Evolutionary conservation across 2,113 vertebrate species (phyloP).

Genomic region (Hydropotes inermis): DNA sequence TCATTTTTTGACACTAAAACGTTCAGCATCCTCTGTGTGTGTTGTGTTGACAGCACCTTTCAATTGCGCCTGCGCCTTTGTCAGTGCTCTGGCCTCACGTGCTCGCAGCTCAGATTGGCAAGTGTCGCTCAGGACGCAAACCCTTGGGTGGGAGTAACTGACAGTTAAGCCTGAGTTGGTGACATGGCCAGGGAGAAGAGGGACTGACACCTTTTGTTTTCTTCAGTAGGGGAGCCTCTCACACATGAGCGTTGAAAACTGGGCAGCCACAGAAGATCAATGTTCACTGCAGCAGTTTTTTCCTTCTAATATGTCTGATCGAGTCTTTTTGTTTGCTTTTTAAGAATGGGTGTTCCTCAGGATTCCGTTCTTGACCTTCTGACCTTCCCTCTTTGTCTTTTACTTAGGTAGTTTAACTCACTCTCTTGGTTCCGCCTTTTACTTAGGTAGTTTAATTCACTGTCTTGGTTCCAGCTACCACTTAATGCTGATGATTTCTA

Average conservation of each 20-base stretch:
- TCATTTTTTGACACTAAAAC: neutral
- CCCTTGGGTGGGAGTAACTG: neutral
- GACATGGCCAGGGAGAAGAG: neutral
- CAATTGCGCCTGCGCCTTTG: neutral
- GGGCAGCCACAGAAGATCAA: too few species aligned
- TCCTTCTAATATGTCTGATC: neutral
- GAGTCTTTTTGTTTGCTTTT: neutral
- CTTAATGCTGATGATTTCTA: neutral
- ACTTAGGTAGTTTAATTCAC: neutral
- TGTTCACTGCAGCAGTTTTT: neutral
- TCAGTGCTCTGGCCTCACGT: neutral
- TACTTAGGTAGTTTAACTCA: neutral
- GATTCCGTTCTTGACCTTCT: neutral
- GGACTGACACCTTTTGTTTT: neutral
- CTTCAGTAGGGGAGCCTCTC: neutral
- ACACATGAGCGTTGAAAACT: neutral
- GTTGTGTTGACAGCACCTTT: neutral
- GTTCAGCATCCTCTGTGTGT: neutral
- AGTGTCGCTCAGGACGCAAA: neutral
- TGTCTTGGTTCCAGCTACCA: neutral
- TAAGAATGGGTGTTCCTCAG: neutral
- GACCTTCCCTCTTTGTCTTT: neutral
- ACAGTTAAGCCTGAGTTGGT: neutral
- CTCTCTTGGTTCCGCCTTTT: neutral
- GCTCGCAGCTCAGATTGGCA: neutral